Evolutionary conservation across 2,113 vertebrate species (phyloP).

Genomic region (Cebus imitator): DNA sequence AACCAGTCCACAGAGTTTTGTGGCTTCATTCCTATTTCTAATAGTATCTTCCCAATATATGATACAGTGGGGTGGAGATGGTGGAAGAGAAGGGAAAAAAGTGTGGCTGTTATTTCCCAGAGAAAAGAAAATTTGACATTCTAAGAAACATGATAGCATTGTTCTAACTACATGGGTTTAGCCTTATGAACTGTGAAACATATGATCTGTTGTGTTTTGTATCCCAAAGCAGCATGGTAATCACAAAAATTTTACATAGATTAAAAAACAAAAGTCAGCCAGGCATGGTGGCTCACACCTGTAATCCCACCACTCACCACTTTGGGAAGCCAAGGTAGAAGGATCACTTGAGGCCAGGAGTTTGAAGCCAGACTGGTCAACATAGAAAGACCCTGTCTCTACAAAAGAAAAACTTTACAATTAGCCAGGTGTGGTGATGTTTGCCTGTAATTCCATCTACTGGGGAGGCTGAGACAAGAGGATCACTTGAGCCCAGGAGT

Average conservation of each 20-base stretch:
- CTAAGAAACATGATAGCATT: not conserved
- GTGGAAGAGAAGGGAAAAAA: not conserved
- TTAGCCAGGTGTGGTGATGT: too few relatives aligned
- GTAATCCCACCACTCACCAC: too few relatives aligned
- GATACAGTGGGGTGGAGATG: not conserved
- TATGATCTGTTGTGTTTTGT: not conserved
- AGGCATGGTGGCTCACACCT: not conserved
- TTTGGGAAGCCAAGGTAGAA: too few relatives aligned
- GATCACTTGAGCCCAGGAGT: too few relatives aligned
- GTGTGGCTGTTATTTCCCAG: not conserved
- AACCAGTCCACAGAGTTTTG: not conserved
- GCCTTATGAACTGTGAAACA: not conserved
- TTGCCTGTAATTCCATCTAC: too few relatives aligned
- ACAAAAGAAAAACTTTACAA: too few relatives aligned
- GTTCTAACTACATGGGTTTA: not conserved
- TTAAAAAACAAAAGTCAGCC: not conserved
- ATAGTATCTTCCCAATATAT: not conserved
- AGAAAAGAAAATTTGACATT: constrained; percentile 12
- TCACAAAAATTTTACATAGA: constrained; percentile 6
- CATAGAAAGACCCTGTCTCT: too few relatives aligned
- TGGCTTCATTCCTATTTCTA: constrained; percentile 16
- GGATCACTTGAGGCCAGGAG: too few relatives aligned
- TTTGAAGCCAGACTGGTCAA: too few relatives aligned
- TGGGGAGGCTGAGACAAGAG: too few relatives aligned
- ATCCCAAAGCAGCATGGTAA: not conserved